Evolutionary conservation across 2,797 vertebrate species (phyloP).

Genomic region (Florisuga fusca): DNA sequence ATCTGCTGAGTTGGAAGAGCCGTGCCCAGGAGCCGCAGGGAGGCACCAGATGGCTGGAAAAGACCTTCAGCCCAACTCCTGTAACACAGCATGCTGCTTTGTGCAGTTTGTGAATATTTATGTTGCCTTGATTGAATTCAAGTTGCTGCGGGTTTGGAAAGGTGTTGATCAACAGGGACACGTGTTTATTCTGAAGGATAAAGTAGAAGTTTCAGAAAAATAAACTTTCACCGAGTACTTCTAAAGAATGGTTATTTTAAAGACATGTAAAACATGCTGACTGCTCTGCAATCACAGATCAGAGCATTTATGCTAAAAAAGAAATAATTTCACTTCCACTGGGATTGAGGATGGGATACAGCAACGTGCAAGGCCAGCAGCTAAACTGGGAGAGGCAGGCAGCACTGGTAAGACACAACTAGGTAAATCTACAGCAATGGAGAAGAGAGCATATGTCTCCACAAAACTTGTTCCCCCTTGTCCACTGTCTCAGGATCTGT

Average conservation of each 20-base stretch:
- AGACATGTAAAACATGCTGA: neutral
- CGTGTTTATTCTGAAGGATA: neutral
- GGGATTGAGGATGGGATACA: neutral
- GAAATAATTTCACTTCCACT: neutral
- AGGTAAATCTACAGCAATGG: neutral
- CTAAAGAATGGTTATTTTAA: neutral
- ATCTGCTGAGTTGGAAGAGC: neutral
- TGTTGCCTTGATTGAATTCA: neutral
- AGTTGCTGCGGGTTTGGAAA: neutral
- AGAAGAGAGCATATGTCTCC: neutral
- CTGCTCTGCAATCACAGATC: neutral
- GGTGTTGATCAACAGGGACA: neutral
- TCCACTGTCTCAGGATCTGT: neutral
- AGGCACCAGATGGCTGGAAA: constrained; percentile 48
- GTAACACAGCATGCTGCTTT: neutral
- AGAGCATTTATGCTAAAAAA: neutral
- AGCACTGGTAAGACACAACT: neutral
- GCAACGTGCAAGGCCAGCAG: neutral
- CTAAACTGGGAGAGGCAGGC: neutral
- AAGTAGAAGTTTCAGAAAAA: neutral
- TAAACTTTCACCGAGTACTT: neutral
- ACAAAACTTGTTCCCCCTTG: neutral
- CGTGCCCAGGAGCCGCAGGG: neutral
- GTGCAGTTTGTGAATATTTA: neutral
- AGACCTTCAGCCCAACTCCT: neutral